Percentiles rank a stretch among this genome's conserved stretches.
Evolutionary conservation across 2,113 vertebrate genomes (phyloP).

Genomic region (Phaetusa simplex): DNA sequence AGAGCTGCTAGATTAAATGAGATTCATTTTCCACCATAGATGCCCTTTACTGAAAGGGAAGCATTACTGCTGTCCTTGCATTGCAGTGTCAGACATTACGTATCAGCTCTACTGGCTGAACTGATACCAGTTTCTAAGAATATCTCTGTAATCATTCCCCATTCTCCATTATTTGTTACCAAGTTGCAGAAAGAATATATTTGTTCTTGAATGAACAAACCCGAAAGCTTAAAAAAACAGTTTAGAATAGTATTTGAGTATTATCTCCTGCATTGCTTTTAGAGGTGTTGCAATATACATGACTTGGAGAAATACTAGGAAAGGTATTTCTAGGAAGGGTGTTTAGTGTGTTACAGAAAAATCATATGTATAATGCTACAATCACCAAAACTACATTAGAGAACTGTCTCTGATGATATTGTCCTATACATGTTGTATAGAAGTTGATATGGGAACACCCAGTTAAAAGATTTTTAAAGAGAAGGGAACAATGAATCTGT

Average conservation of each 20-base stretch:
- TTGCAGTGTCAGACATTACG: not conserved
- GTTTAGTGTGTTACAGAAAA: not conserved
- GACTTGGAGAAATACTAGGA: not conserved
- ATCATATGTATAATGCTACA: too few relatives aligned
- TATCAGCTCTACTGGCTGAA: not conserved
- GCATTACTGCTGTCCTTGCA: not conserved
- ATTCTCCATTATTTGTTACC: not conserved
- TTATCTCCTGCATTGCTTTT: not conserved
- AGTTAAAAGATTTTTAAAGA: not conserved
- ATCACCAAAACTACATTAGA: not conserved
- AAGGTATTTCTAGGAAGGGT: not conserved
- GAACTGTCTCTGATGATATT: not conserved
- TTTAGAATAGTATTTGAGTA: not conserved
- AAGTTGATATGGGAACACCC: not conserved
- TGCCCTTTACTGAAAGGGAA: not conserved
- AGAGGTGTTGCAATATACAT: not conserved
- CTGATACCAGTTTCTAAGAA: not conserved
- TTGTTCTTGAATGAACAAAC: not conserved
- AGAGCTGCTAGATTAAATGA: not conserved
- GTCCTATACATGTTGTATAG: not conserved
- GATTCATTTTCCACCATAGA: not conserved
- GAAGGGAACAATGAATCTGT: not conserved
- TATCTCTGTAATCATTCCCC: not conserved
- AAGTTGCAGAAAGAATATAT: not conserved
- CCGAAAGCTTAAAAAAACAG: not conserved